Evolutionary conservation across 2,113 vertebrate genomes (phyloP).

Genomic region (Gallinago jamesoni): DNA sequence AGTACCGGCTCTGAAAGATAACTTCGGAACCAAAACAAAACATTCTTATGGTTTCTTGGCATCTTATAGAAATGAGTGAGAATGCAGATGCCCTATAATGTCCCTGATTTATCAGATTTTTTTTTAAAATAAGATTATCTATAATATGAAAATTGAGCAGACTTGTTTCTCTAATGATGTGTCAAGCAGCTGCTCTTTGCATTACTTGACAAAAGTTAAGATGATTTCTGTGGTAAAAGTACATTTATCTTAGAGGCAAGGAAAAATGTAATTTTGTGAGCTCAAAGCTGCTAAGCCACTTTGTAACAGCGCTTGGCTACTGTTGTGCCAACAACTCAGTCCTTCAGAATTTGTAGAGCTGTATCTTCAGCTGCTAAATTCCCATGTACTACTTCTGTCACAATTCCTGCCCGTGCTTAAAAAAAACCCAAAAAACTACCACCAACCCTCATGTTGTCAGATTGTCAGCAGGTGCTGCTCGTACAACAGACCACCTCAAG

Average conservation of each 20-base stretch:
- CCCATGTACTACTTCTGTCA: neutral
- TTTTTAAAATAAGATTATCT: neutral
- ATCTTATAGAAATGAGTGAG: neutral
- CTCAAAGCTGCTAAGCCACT: neutral
- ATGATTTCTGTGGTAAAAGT: neutral
- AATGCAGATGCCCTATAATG: neutral
- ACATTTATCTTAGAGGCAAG: neutral
- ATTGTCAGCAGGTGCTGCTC: neutral
- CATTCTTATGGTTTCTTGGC: neutral
- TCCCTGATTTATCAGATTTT: neutral
- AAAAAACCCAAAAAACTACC: neutral
- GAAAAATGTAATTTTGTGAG: neutral
- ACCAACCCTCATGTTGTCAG: neutral
- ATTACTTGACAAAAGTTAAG: neutral
- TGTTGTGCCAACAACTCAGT: neutral
- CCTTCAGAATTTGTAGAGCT: neutral
- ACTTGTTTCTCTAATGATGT: neutral
- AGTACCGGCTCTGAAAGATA: neutral
- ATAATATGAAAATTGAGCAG: neutral
- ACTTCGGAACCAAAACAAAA: neutral
- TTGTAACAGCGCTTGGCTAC: neutral
- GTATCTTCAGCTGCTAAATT: neutral
- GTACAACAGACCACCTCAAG: neutral
- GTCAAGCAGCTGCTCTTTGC: neutral
- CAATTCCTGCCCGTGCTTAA: neutral